A percentile compares a stretch with the other conserved stretches of the same genome.
Conservation (phyloP, 2,113 vertebrate genomes). For the Actenoides hombroni region DNA sequence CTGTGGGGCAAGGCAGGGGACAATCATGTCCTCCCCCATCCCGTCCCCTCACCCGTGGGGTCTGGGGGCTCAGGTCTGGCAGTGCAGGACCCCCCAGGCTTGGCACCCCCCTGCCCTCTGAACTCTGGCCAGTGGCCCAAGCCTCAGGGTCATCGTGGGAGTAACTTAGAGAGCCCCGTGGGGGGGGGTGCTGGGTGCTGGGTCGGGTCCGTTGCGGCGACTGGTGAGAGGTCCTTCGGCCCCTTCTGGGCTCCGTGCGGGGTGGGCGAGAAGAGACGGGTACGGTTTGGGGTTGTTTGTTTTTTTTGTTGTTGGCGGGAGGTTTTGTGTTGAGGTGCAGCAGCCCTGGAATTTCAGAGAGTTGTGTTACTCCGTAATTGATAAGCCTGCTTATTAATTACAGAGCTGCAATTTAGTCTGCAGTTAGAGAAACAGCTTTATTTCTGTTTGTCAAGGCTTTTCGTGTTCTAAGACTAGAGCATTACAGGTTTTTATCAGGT, state of each 20-base stretch:
- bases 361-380: neutral
- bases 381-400: neutral
- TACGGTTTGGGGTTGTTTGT: too few species aligned
- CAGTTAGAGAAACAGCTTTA: neutral
- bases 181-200: fast-evolving
- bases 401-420: neutral
- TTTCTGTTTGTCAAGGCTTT: neutral
- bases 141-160: too few species aligned
- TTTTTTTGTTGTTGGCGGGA: too few species aligned
- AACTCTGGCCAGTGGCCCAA: too few species aligned
- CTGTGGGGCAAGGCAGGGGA: too few species aligned
- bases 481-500: neutral
- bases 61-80: too few species aligned
- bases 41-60: too few species aligned
- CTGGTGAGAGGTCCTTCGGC: fast-evolving
- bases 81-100: too few species aligned
- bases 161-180: too few species aligned
- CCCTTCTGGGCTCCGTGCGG: fast-evolving
- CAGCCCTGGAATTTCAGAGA: neutral
- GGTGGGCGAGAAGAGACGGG: neutral
- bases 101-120: too few species aligned
- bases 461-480: neutral
- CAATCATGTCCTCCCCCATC: too few species aligned
- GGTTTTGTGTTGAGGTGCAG: neutral
- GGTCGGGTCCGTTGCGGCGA: fast-evolving